These are phyloP conservation scores for Sebastes itinus DNA, from an alignment of 2,797 vertebrate species.

Conservation along the genomic window DNA sequence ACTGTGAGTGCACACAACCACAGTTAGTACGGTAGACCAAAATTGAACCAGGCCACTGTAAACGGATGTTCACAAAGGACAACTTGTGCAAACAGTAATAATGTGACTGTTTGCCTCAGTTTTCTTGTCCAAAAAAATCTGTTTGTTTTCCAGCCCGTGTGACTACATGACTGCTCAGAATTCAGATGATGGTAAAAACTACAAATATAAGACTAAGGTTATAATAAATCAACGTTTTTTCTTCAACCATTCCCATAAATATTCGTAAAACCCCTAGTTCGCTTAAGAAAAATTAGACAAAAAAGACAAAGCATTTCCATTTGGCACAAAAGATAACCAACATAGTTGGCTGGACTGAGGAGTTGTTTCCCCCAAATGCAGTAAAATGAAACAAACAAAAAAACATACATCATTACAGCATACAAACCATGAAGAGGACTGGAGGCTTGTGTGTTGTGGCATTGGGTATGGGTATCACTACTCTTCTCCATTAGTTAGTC, in stretches of 20 bases:
- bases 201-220: background rate
- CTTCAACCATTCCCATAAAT: background rate
- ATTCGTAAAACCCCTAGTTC: background rate
- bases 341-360: background rate
- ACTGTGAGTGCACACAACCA: background rate
- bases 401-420: background rate
- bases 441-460: background rate
- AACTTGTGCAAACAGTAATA: background rate
- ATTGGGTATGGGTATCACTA: background rate
- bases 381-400: background rate
- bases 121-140: background rate
- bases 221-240: background rate
- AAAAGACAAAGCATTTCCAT: background rate
- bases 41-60: background rate
- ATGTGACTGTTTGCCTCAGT: background rate
- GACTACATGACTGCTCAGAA: background rate
- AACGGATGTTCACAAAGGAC: background rate
- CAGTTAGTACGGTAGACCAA: too few relatives aligned
- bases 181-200: background rate
- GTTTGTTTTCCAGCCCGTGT: background rate
- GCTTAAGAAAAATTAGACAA: background rate
- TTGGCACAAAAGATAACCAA: background rate
- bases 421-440: background rate
- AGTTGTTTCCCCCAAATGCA: background rate
- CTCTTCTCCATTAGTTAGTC: conserved; percentile 46